A percentile compares a stretch with the other conserved stretches of the same genome.
Evolutionary conservation across 2,113 vertebrate species (phyloP).

Genomic region (Tursiops truncatus): DNA sequence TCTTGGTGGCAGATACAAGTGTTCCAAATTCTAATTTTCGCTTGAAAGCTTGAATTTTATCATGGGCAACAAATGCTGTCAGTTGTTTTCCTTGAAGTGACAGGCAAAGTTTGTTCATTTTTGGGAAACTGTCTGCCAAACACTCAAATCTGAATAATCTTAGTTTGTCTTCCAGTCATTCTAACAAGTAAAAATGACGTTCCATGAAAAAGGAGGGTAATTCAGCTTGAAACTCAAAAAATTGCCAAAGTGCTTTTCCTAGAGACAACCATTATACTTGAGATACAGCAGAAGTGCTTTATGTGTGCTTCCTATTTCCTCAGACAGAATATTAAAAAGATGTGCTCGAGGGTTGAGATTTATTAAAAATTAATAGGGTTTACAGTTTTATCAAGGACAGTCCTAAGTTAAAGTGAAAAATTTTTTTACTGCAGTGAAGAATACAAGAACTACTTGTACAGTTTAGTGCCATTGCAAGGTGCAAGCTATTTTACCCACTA

Average conservation of each 20-base stretch:
- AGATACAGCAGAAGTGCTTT: neutral
- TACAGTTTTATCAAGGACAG: conserved; percentile 18
- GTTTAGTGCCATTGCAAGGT: neutral
- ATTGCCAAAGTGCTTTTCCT: neutral
- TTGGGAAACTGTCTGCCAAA: conserved; percentile 62
- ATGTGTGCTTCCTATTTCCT: neutral
- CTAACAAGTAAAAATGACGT: conserved; percentile 61
- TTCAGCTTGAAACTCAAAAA: conserved; percentile 51
- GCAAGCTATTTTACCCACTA: neutral
- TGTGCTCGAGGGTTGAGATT: neutral
- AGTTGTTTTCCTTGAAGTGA: conserved; percentile 71
- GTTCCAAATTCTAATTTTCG: conserved; percentile 68
- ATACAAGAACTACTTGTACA: neutral
- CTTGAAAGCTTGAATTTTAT: conserved; percentile 68
- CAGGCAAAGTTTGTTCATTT: conserved; percentile 73
- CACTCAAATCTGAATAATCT: conserved; percentile 52
- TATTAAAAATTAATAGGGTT: conserved; percentile 39
- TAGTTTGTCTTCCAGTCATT: conserved; percentile 61
- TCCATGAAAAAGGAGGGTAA: conserved; percentile 37
- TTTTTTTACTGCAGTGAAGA: neutral
- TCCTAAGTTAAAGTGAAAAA: neutral
- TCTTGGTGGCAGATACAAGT: conserved; percentile 57
- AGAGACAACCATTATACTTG: neutral
- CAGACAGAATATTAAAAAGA: conserved; percentile 3
- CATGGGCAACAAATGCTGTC: conserved; percentile 64